phyloP scores from a whole-genome alignment of 2,888 invertebrate genomes.

The Ypsolopha scabrella region DNA sequence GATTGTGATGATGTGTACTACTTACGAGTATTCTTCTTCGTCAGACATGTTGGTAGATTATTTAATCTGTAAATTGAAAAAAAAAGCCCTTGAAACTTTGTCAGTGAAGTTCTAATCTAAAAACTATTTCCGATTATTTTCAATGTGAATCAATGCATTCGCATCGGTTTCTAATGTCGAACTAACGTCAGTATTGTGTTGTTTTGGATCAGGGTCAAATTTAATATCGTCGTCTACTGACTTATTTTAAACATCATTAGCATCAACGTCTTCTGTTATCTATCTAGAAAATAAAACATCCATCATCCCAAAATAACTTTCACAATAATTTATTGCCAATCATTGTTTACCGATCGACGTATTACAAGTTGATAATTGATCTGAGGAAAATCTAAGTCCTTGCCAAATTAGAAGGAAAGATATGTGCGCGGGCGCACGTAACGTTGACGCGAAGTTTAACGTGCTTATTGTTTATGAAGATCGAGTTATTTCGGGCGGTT shows the following conservation, averaged over 20 bases:
- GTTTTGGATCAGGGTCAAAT: too few relatives aligned
- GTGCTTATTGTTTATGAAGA: constrained; percentile 60
- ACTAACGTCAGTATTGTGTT: too few relatives aligned
- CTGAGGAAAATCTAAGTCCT: background rate
- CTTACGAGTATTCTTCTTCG: constrained; percentile 97
- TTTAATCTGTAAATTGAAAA: constrained; percentile 43
- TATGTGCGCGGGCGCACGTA: constrained; percentile 29
- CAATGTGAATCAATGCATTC: background rate
- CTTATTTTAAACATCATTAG: background rate
- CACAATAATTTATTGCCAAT: background rate
- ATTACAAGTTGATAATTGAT: background rate
- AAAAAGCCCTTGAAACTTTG: constrained; percentile 6
- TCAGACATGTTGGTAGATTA: constrained; percentile 87
- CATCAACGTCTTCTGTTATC: background rate
- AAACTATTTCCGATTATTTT: background rate
- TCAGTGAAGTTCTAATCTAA: background rate
- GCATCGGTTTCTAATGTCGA: too few relatives aligned
- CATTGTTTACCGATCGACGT: constrained; percentile 1
- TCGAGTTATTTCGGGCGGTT: constrained; percentile 54
- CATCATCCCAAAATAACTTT: background rate
- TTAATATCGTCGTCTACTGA: background rate
- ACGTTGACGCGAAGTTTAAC: constrained; percentile 23
- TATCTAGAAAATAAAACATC: background rate
- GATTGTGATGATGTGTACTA: constrained; percentile 31
- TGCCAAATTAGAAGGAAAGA: constrained; percentile 14